Percentiles rank a stretch among this genome's conserved stretches.
These are phyloP conservation scores for Antechinus stuartii DNA, from an alignment of 2,113 vertebrate genomes.

Conservation along the genomic window DNA sequence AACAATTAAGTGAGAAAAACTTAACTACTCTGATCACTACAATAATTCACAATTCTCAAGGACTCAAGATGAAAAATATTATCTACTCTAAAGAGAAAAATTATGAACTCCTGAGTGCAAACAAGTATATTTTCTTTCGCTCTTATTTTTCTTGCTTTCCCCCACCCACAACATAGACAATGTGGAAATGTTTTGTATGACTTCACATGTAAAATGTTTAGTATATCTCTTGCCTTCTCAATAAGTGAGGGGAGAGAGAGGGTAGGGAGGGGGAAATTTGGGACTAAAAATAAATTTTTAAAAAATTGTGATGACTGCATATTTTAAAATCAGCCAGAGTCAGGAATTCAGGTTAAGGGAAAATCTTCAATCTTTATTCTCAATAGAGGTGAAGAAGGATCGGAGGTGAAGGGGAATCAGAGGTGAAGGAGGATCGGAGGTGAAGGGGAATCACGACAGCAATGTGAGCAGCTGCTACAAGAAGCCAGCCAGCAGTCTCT, in stretches of 20 bases:
- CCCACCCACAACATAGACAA: neutral
- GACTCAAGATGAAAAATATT: neutral
- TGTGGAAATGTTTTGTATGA: neutral
- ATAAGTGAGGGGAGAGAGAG: neutral
- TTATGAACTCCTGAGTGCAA: neutral
- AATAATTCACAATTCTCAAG: neutral
- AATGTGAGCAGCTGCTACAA: too few relatives aligned
- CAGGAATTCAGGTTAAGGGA: too few relatives aligned
- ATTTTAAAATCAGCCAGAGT: too few relatives aligned
- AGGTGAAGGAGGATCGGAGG: too few relatives aligned
- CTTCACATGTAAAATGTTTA: neutral
- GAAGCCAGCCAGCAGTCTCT: too few relatives aligned
- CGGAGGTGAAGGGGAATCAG: too few relatives aligned
- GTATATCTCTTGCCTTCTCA: neutral
- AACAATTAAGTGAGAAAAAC: neutral
- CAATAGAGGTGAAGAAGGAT: too few relatives aligned
- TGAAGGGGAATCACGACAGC: too few relatives aligned
- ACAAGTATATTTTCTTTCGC: neutral
- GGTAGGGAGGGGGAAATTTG: neutral
- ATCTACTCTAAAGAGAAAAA: neutral
- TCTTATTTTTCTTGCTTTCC: neutral
- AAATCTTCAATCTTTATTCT: too few relatives aligned
- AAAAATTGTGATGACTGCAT: neutral
- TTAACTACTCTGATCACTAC: neutral
- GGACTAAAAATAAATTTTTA: neutral